Base-by-base conservation (phyloP, 1,140 invertebrate species). In the Macrobrachium nipponense region DNA sequence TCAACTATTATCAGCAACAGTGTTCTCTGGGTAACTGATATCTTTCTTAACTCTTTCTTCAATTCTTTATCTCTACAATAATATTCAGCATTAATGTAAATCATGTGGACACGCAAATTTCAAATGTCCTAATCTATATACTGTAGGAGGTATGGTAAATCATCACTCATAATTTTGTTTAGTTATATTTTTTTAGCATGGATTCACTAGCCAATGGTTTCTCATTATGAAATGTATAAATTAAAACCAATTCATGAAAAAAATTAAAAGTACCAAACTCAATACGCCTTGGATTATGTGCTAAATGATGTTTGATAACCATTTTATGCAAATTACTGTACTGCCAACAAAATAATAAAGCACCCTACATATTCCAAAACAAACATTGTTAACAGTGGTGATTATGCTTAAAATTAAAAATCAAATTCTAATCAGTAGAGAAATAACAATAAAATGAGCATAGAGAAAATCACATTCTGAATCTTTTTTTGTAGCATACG, bases 131-230 rank as follows among this genome's bases (percentile, higher is more conserved):
- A 51, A 51, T 10, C 7, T 7, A 51, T 10, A 51, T 3, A 51
- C 12, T 51, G 51, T 12, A 3, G 51, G 12, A 51, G 51, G 51
- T 51, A 12, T 51, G 51, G 51, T 51, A 60, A 77, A 77, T 20
- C 44, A 75, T 44, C 23, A 6, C 51, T 20, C n/a, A 12, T n/a
- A 64, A 72, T 36, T 83, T 64, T 83, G 76, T 77, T 83, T 76
- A 51, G 60, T 51, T 83, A 83, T 83, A 82, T 64, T 82, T 82
- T 36, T 81, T 83, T 83, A 72, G 73, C 82, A 83, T 83, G 73
- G 73, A 76, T 61, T 83, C 82, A 83, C 82, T 83, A 83, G 82
- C 82, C 82, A 83, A 83, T 83, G 23, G 36, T 83, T 43, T 82
- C 58, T 76, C 72, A 83, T 83, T 27, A 23, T 83, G 73, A 83